Conservation (phyloP, 2,797 vertebrate species). For the Alfaro cultratus region DNA sequence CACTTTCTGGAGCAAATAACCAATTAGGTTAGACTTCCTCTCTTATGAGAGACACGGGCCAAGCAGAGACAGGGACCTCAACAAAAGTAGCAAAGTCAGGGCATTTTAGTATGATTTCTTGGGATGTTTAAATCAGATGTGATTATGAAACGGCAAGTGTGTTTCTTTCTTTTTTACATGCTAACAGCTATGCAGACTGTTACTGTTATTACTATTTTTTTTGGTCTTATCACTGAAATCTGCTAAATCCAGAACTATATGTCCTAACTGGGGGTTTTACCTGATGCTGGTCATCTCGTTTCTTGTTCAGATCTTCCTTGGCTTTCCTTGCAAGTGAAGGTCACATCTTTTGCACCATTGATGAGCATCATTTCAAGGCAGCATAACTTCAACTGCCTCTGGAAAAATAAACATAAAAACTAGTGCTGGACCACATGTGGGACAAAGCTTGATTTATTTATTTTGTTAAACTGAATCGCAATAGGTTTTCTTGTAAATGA, state of each 20-base stretch:
- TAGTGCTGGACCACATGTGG: not conserved
- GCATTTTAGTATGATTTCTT: not conserved
- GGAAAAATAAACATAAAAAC: not conserved
- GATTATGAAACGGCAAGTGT: not conserved
- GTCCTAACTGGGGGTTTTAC: not conserved
- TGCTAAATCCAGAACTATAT: not conserved
- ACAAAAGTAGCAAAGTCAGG: not conserved
- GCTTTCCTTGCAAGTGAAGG: slow-evolving; percentile 56
- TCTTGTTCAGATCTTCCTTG: slow-evolving; percentile 49
- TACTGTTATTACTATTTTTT: not conserved
- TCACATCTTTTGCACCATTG: slow-evolving; percentile 52
- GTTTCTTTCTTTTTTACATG: not conserved
- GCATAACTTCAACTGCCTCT: not conserved
- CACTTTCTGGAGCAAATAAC: not conserved
- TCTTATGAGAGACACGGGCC: not conserved
- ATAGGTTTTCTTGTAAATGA: not conserved
- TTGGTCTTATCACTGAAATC: not conserved
- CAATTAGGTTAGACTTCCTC: not conserved
- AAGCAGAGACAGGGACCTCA: not conserved
- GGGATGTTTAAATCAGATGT: not conserved
- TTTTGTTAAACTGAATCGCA: not conserved
- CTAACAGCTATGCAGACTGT: not conserved
- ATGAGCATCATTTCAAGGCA: slow-evolving; percentile 68
- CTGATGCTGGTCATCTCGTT: not conserved
- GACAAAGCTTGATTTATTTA: not conserved